Conservation (phyloP, 2,888 invertebrate genomes). For the Agrotis clavis region DNA sequence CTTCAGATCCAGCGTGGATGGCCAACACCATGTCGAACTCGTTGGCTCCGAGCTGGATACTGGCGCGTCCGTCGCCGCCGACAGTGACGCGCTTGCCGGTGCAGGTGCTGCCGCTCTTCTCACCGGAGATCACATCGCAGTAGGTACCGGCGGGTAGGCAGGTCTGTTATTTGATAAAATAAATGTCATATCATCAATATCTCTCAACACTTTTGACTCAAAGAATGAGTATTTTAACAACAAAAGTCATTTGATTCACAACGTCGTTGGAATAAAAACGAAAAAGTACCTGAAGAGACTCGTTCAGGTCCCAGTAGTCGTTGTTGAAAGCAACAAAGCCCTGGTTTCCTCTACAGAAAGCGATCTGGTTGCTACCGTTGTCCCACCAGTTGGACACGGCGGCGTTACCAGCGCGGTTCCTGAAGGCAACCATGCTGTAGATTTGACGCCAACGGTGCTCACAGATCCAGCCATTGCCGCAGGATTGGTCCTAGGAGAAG, state of each 20-base stretch:
- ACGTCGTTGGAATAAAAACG: too few relatives aligned
- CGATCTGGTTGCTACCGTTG: conserved; percentile 95
- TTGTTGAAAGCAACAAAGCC: conserved; percentile 95
- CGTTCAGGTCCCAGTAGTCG: conserved; percentile 91
- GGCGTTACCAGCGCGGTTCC: conserved; percentile 92
- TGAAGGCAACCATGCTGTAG: conserved; percentile 94
- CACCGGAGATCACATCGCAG: conserved; percentile 96
- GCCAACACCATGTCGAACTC: conserved; percentile 94
- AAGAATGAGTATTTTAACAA: too few relatives aligned
- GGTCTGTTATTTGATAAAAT: conserved; percentile 82
- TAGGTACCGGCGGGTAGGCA: conserved; percentile 94
- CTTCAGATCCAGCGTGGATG: conserved; percentile 90
- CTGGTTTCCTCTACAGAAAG: conserved; percentile 94
- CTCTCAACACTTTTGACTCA: too few relatives aligned
- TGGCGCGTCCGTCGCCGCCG: conserved; percentile 90
- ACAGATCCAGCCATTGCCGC: conserved; percentile 95
- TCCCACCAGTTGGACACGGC: conserved; percentile 94
- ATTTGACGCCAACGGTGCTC: conserved; percentile 97
- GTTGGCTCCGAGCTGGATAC: conserved; percentile 87
- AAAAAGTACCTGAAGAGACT: conserved; percentile 89
- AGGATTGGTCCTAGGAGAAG: conserved; percentile 89
- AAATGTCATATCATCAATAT: too few relatives aligned
- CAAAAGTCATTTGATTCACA: too few relatives aligned
- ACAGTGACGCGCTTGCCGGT: conserved; percentile 93
- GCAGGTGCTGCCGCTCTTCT: conserved; percentile 90